Base-by-base conservation (phyloP, 37 sponge, comb jelly and placozoan species). In the Eunapius fragilis region DNA sequence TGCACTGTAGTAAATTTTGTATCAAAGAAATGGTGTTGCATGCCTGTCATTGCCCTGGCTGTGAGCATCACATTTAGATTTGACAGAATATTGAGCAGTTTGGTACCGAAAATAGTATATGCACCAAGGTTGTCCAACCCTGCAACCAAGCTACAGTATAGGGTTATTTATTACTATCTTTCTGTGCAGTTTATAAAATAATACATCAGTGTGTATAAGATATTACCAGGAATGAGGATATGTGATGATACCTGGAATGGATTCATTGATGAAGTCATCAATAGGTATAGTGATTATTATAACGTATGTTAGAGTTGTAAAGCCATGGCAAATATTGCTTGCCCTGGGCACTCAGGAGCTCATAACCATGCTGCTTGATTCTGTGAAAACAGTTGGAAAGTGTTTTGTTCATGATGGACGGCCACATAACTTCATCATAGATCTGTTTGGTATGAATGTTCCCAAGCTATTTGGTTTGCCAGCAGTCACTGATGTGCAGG, bases 191-290 rank as follows among this genome's bases (percentile, higher is more conserved):
- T 83, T 50, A 48, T 91, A 34, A 35, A 49, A 34, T 83, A 91
- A n/a, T 91, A 71, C 35, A 79, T 91, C 33, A 37, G 25, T 13
- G 37, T n/a, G 34, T 91, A 91, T 47, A 67, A 45, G 22, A 48
- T 91, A 0, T 87, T 79, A 0, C 22, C 2, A n/a, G 78, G 37
- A 3, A 45, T 86, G 11, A 91, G 50, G 31, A 77, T 91, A 32
- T 82, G 37, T 73, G 91, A 91, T 36, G 72, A 37, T 2, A 86
- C 91, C 0, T 91, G 91, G 87, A 77, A 33, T 36, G 73, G 78
- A 68, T 86, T 91, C 79, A 83, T 91, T 77, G 58, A 30, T 2
- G 82, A 36, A 37, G 78, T 91, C 25, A 38, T 70, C 13, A 72
- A 74, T 25, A 45, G 84, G 84, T 83, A 83, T 32, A 22, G 36